These are phyloP conservation scores for Heliconius charithonia DNA, from an alignment of 2,888 invertebrate genomes.

Conservation along the genomic window DNA sequence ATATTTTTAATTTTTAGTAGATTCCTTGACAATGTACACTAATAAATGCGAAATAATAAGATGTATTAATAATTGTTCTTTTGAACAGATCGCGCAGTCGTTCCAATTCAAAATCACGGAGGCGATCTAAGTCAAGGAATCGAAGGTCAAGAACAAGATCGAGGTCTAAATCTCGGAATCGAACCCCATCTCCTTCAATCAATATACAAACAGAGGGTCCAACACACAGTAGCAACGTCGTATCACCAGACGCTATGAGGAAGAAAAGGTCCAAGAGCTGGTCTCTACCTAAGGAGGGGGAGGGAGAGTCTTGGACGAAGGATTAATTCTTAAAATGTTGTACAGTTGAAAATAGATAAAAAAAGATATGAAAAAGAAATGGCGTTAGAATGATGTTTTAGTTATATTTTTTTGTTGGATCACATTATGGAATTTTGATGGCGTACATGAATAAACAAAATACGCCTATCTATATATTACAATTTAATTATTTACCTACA, in stretches of 20 bases:
- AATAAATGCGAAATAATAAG: background rate
- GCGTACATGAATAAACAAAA: too few species aligned
- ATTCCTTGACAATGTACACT: background rate
- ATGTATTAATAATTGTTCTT: background rate
- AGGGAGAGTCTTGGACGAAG: constrained; percentile 83
- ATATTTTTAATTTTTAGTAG: background rate
- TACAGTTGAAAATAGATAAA: too few species aligned
- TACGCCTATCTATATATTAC: background rate
- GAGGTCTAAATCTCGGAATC: constrained; percentile 56
- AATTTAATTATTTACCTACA: background rate
- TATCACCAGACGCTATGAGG: constrained; percentile 37
- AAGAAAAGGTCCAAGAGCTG: constrained; percentile 83
- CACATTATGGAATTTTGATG: too few species aligned
- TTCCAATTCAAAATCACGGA: constrained; percentile 63
- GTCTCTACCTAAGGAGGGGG: constrained; percentile 83
- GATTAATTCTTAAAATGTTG: constrained; percentile 55
- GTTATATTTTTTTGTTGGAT: background rate
- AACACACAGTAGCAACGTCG: constrained; percentile 32
- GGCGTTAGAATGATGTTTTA: background rate
- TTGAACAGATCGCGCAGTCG: constrained; percentile 66
- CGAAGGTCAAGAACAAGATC: constrained; percentile 54
- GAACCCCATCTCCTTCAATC: constrained; percentile 44
- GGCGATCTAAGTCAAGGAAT: constrained; percentile 58
- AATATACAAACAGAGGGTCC: constrained; percentile 10
- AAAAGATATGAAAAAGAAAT: background rate